Evolutionary conservation across 2,888 invertebrate genomes (phyloP), one percentile per base, ranked within the genome.

Genomic region (Coelogynopora nodosa): DNA sequence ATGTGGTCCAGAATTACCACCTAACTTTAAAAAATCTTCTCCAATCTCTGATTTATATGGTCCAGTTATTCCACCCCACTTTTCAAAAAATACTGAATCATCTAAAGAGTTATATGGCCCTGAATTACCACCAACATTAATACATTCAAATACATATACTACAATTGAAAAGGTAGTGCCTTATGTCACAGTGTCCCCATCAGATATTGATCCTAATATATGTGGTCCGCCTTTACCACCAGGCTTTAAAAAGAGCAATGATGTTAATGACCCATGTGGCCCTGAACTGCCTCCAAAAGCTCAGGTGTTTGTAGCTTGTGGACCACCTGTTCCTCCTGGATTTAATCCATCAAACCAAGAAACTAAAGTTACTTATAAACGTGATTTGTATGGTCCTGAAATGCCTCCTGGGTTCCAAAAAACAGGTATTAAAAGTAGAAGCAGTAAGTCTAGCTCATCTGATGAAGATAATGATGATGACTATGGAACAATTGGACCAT

Each of bases 1-100:
- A 13, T 74, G 74, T 74, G 74, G 74, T 5, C 74, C 74, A n/a
- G 74, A 74, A 74, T 26, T 74, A 74, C 74, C 74, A 23, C 74
- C 74, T 23, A 74, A 74, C 23, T 74, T 74, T 74, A 74, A 49
- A 49, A 49, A 49, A 49, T 18, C 23, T 74, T 74, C 74, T 23
- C 5, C 74, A 5, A 74, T 2, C 23, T 74, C 23, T 13, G 49
- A 49, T 49, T 49, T 18, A 49, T 5, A 5, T 49, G 49, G 49
- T 49, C 49, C 5, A 49, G 49, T 18, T 49, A 18, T 49, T 49
- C 18, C 49, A 10, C 5, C 5, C 18, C 5, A 49, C n/a, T n/a
- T n/a, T n/a, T n/a, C n/a, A n/a, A n/a, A n/a, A n/a, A 49, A 49
- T 49, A 49, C 18, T 13, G 18, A 49, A 18, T 49, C 49, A 49